phyloP scores from a whole-genome alignment of 2,797 vertebrate genomes.

The Alfaro cultratus region DNA sequence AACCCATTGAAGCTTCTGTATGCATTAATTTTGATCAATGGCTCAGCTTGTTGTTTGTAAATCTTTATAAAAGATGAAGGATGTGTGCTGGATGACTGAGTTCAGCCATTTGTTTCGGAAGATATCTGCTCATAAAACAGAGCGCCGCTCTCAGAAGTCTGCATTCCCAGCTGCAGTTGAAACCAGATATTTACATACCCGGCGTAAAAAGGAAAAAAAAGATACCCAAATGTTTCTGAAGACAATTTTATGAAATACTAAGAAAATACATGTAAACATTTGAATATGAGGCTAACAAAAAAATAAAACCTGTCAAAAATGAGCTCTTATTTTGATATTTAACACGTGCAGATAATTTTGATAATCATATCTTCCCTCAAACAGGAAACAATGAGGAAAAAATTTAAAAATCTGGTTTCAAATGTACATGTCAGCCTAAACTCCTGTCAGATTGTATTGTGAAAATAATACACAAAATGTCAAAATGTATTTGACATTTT shows the following conservation, averaged over 20 bases:
- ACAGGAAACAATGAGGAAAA: neutral
- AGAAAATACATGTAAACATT: neutral
- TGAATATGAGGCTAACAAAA: too few relatives aligned
- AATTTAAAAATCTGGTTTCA: neutral
- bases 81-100: slow-evolving; percentile 12
- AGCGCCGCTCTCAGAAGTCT: slow-evolving; percentile 5
- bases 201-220: neutral
- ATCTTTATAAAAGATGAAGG: slow-evolving; percentile 8
- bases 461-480: too few relatives aligned
- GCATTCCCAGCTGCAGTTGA: slow-evolving; percentile 17
- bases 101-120: slow-evolving; percentile 17
- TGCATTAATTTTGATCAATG: slow-evolving; percentile 8
- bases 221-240: neutral
- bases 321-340: neutral
- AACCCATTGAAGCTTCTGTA: slow-evolving; percentile 10
- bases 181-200: neutral
- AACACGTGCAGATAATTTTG: neutral
- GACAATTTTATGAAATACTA: neutral
- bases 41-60: slow-evolving; percentile 10
- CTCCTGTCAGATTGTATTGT: neutral
- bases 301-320: neutral
- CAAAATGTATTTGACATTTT: neutral
- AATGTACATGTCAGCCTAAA: neutral
- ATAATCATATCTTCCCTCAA: too few relatives aligned
- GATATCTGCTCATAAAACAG: neutral